Conservation (phyloP, 2,888 invertebrate genomes). For the Chaetogeoica ovagalla region DNA sequence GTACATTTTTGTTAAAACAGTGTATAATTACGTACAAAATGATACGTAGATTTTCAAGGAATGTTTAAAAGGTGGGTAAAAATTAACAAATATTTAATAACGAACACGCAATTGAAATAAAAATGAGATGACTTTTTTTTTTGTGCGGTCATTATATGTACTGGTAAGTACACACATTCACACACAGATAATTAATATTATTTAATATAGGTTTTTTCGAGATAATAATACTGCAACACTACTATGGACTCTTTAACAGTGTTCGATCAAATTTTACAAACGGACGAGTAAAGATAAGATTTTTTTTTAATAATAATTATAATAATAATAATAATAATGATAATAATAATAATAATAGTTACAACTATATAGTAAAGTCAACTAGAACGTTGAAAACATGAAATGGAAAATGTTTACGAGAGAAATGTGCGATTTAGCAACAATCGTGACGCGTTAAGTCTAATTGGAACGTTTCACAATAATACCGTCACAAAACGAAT, state of each 20-base stretch:
- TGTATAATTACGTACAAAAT: too few relatives aligned
- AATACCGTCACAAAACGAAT: constrained; percentile 5
- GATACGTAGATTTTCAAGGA: not conserved
- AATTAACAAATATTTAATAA: not conserved
- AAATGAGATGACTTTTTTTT: not conserved
- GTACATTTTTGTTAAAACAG: too few relatives aligned
- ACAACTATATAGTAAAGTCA: too few relatives aligned
- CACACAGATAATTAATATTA: too few relatives aligned
- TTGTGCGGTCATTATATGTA: not conserved
- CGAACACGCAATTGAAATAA: not conserved
- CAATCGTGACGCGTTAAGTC: constrained; percentile 18
- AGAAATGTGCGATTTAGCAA: constrained; percentile 1
- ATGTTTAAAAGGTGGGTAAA: not conserved
- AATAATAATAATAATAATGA: not conserved
- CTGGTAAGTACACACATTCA: too few relatives aligned
- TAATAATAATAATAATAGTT: not conserved
- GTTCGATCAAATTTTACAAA: too few relatives aligned
- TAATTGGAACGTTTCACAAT: constrained; percentile 21
- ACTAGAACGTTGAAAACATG: too few relatives aligned
- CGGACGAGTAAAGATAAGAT: too few relatives aligned
- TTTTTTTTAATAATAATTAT: too few relatives aligned
- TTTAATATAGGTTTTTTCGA: not conserved
- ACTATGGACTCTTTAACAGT: too few relatives aligned
- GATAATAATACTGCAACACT: not conserved
- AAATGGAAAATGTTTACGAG: too few relatives aligned